Percentiles rank a stretch among this genome's conserved stretches.
These are phyloP conservation scores for Hermetia illucens DNA, from an alignment of 1,140 invertebrate genomes.

Conservation along the genomic window DNA sequence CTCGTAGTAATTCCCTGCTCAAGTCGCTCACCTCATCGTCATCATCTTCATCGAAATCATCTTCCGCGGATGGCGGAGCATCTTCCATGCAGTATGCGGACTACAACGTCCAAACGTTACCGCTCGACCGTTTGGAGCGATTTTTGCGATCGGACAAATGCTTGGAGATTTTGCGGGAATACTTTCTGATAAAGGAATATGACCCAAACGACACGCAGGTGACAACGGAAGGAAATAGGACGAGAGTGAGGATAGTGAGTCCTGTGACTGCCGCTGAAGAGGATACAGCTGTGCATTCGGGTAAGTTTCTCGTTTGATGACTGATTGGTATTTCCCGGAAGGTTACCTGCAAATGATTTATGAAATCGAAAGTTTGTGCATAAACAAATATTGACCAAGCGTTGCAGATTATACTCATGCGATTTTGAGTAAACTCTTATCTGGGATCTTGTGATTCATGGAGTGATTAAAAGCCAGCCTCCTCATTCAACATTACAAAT, in stretches of 20 bases:
- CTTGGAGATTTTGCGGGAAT: conserved; percentile 22
- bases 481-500: too few species aligned
- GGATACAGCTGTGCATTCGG: conserved; percentile 47
- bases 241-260: too few species aligned
- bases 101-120: conserved; percentile 24
- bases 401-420: too few species aligned
- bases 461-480: too few species aligned
- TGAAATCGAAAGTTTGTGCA: too few species aligned
- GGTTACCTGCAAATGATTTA: too few species aligned
- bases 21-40: conserved; percentile 31
- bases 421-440: too few species aligned
- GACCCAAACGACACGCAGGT: neutral
- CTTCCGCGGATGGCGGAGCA: neutral
- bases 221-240: conserved; percentile 14
- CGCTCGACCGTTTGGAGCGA: conserved; percentile 20
- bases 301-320: conserved; percentile 30
- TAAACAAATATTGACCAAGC: too few species aligned
- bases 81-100: conserved; percentile 10
- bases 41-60: conserved; percentile 6
- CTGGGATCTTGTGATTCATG: too few species aligned
- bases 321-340: too few species aligned
- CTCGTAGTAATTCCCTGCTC: conserved; percentile 44
- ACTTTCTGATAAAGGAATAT: conserved; percentile 23
- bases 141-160: conserved; percentile 28
- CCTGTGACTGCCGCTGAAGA: too few species aligned